Evolutionary conservation across 2,113 vertebrate genomes (phyloP).

Genomic region (Fregata magnificens): DNA sequence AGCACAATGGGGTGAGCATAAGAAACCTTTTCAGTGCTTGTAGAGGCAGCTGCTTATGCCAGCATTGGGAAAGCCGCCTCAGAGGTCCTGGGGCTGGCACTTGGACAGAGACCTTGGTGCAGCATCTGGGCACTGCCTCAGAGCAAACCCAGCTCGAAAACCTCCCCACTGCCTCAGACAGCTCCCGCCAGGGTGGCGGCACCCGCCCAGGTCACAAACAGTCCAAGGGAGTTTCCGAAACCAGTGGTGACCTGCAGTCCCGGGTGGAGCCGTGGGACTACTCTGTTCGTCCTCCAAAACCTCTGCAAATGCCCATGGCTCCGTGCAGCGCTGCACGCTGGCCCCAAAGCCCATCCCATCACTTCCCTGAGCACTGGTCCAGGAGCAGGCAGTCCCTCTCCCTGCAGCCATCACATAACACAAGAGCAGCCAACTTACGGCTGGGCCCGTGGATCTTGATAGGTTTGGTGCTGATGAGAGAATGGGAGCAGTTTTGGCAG

Average conservation of each 20-base stretch:
- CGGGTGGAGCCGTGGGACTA: neutral
- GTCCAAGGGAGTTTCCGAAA: neutral
- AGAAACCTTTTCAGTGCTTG: neutral
- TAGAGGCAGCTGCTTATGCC: fast-evolving
- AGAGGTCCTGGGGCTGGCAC: neutral
- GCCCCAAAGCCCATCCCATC: fast-evolving
- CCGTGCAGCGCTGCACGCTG: fast-evolving
- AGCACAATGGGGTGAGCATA: fast-evolving
- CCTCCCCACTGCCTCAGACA: neutral
- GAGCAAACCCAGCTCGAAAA: neutral
- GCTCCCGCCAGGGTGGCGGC: fast-evolving
- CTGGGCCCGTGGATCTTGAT: constrained; percentile 97
- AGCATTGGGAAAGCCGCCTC: fast-evolving
- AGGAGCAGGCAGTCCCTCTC: fast-evolving
- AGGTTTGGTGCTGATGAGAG: constrained; percentile 89
- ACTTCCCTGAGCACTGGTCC: fast-evolving
- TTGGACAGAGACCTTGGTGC: neutral
- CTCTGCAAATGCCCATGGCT: fast-evolving
- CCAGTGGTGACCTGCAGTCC: neutral
- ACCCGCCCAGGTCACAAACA: neutral
- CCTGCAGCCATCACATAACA: fast-evolving
- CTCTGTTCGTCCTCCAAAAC: neutral
- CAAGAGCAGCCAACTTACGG: constrained; percentile 79
- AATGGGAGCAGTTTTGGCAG: constrained; percentile 93
- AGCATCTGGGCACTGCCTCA: neutral